Percentiles rank a stretch among this genome's conserved stretches.
phyloP scores from a whole-genome alignment of 1,140 invertebrate species.

The Planococcus citri region DNA sequence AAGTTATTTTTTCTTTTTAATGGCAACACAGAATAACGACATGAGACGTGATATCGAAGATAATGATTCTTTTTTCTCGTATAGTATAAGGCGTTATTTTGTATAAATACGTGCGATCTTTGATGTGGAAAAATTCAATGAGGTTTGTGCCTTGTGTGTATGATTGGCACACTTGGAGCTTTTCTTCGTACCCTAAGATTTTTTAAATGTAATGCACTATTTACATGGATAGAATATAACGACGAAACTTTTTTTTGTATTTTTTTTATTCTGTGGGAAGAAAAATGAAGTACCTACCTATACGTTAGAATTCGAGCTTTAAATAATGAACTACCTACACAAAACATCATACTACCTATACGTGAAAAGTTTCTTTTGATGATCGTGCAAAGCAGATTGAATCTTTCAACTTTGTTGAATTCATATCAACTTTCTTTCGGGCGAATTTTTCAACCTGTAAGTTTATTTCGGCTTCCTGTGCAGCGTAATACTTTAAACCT shows the following conservation, averaged over 20 bases:
- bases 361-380: slow-evolving; percentile 1
- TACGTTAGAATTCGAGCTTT: no score
- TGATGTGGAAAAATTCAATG: background rate
- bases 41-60: background rate
- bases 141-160: background rate
- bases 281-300: no score
- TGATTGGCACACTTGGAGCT: background rate
- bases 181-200: background rate
- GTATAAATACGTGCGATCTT: background rate
- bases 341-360: background rate
- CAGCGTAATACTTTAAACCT: no score
- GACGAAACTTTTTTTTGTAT: no score
- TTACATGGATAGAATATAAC: no score
- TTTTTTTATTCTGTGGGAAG: no score
- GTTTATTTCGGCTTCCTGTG: no score
- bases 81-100: no score
- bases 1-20: background rate
- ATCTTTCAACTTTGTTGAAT: background rate
- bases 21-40: background rate
- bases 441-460: background rate
- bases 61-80: background rate
- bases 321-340: no score
- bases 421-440: background rate
- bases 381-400: background rate
- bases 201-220: background rate